phyloP scores from a whole-genome alignment of 2,888 invertebrate genomes.

The Atethmia centrago region DNA sequence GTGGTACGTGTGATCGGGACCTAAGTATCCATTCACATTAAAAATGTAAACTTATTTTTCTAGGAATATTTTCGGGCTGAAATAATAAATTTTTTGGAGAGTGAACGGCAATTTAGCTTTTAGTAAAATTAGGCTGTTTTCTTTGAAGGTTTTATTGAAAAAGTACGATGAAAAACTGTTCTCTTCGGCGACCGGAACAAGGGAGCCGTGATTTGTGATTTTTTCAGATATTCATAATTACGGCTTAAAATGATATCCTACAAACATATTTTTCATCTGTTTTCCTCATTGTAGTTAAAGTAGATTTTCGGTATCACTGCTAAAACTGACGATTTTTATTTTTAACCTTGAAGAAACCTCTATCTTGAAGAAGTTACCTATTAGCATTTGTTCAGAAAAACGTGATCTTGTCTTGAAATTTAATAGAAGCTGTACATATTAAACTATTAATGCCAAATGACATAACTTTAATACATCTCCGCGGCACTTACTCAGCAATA shows the following conservation, averaged over 20 bases:
- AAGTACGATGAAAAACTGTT: slow-evolving; percentile 58
- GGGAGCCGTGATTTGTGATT: slow-evolving; percentile 23
- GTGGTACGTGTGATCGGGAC: no score
- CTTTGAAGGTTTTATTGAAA: slow-evolving; percentile 62
- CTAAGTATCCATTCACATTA: not conserved
- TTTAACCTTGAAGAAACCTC: no score
- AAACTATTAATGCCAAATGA: not conserved
- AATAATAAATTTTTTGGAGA: slow-evolving; percentile 35
- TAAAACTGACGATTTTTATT: not conserved
- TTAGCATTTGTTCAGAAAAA: not conserved
- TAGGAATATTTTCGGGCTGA: slow-evolving; percentile 32
- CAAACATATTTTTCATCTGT: not conserved
- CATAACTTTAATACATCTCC: not conserved
- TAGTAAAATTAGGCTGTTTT: slow-evolving; percentile 71
- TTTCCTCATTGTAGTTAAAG: not conserved
- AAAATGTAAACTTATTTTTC: slow-evolving; percentile 28
- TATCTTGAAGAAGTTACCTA: not conserved
- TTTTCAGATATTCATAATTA: slow-evolving; percentile 37
- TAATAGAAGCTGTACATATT: not conserved
- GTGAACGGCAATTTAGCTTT: slow-evolving; percentile 63
- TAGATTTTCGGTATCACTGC: not conserved
- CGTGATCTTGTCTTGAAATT: not conserved
- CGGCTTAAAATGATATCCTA: not conserved
- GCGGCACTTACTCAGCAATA: slow-evolving; percentile 25
- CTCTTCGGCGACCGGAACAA: slow-evolving; percentile 12